Conservation (phyloP, 2,888 invertebrate genomes). For the Mythimna impura region DNA sequence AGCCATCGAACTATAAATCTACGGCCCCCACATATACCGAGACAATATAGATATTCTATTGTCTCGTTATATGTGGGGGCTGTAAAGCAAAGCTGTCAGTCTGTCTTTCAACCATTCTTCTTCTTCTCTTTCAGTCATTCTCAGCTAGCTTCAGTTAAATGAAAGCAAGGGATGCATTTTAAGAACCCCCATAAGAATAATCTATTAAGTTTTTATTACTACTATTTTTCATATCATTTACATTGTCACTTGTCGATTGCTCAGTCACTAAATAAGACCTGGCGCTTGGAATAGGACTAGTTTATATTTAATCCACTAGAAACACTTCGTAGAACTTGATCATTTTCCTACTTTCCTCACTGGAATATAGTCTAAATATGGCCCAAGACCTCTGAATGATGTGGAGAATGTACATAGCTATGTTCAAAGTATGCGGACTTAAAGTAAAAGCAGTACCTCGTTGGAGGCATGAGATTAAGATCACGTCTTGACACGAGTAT, state of each 20-base stretch:
- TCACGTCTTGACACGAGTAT: slow-evolving; percentile 61
- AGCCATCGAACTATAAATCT: neutral
- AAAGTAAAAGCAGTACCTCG: slow-evolving; percentile 44
- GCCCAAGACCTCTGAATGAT: slow-evolving; percentile 8
- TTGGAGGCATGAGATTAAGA: slow-evolving; percentile 63
- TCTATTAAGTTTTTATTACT: no score
- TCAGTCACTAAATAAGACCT: neutral
- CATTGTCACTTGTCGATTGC: no score
- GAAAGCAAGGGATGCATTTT: slow-evolving; percentile 4
- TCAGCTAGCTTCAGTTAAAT: neutral
- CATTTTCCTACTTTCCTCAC: slow-evolving; percentile 32
- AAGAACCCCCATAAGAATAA: neutral
- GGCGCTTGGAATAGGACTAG: neutral
- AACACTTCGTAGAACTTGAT: slow-evolving; percentile 1
- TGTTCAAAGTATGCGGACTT: slow-evolving; percentile 43
- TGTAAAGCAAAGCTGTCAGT: neutral
- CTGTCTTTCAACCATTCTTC: neutral
- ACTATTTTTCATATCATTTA: neutral
- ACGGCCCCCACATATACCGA: no score
- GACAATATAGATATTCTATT: no score
- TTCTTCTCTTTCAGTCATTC: neutral
- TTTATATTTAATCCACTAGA: neutral
- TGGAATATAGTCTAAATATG: slow-evolving; percentile 27
- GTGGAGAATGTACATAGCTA: slow-evolving; percentile 24
- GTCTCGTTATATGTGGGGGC: neutral